Evolutionary conservation across 2,797 vertebrate species (phyloP).

Genomic region (Spatula versicolor): DNA sequence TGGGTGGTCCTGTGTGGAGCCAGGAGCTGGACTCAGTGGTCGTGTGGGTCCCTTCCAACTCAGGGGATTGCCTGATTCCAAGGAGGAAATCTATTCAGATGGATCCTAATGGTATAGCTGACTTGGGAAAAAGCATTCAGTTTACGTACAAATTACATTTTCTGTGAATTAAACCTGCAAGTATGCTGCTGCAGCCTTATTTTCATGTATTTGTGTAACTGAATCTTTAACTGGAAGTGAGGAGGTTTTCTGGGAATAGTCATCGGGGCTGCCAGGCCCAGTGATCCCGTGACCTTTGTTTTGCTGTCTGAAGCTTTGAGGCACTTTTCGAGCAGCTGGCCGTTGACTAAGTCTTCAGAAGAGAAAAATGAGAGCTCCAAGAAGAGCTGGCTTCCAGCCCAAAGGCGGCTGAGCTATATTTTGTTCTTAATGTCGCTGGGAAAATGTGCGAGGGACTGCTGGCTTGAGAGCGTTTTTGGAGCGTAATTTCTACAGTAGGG

Average conservation of each 20-base stretch:
- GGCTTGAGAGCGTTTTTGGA: neutral
- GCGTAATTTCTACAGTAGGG: neutral
- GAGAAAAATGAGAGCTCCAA: neutral
- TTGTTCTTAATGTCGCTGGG: neutral
- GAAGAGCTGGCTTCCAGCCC: neutral
- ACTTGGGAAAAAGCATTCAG: neutral
- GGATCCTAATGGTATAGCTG: neutral
- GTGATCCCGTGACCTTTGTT: neutral
- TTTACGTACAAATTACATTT: neutral
- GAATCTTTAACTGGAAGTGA: conserved; percentile 1
- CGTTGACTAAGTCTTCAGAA: neutral
- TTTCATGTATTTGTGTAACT: neutral
- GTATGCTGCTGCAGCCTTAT: neutral
- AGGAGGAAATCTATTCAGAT: conserved; percentile 5
- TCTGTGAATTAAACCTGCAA: neutral
- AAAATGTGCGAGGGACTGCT: neutral
- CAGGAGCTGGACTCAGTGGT: too few species aligned
- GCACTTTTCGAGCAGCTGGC: neutral
- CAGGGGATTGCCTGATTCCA: neutral
- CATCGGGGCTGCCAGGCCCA: neutral
- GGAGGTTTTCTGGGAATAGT: neutral
- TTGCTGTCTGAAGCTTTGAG: neutral
- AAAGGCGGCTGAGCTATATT: neutral
- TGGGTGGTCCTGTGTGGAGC: too few species aligned
- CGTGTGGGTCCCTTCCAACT: too few species aligned